These are phyloP conservation scores for Strix aluco DNA, from an alignment of 2,113 vertebrate genomes.

Conservation along the genomic window DNA sequence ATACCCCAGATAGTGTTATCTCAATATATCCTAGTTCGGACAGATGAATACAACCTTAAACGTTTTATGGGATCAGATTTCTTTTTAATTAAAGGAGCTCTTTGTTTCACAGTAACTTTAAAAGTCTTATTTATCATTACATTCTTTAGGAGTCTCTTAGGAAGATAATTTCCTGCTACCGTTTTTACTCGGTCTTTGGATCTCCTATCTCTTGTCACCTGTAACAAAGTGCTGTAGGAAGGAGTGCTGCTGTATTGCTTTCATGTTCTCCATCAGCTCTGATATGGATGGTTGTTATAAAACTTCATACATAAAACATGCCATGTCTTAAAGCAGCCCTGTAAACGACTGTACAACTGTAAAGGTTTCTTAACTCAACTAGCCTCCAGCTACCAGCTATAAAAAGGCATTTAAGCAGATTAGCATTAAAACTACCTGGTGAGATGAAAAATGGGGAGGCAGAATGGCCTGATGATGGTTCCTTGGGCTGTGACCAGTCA, in stretches of 20 bases:
- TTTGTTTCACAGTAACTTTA: neutral
- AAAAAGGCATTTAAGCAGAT: slow-evolving; percentile 43
- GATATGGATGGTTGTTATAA: neutral
- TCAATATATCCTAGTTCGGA: neutral
- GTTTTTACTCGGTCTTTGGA: neutral
- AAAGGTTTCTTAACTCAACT: slow-evolving; percentile 29
- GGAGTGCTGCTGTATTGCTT: neutral
- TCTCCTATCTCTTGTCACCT: slow-evolving; percentile 21
- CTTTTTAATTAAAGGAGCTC: slow-evolving; percentile 19
- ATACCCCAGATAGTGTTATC: neutral
- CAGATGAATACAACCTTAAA: neutral
- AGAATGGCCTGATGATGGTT: neutral
- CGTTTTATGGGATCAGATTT: neutral
- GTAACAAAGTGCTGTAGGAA: slow-evolving; percentile 30
- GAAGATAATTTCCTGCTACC: neutral
- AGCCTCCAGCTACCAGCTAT: slow-evolving; percentile 1
- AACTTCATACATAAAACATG: slow-evolving; percentile 34
- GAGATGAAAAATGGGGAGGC: slow-evolving; percentile 28
- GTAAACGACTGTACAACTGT: neutral
- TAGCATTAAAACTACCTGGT: slow-evolving; percentile 27
- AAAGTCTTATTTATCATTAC: neutral
- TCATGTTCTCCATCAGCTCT: slow-evolving; percentile 39
- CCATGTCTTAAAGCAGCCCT: slow-evolving; percentile 7
- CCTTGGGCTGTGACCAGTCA: neutral
- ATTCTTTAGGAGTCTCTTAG: neutral